Conservation (phyloP, 1,140 invertebrate genomes). For the Tetramorium parvispinum region DNA sequence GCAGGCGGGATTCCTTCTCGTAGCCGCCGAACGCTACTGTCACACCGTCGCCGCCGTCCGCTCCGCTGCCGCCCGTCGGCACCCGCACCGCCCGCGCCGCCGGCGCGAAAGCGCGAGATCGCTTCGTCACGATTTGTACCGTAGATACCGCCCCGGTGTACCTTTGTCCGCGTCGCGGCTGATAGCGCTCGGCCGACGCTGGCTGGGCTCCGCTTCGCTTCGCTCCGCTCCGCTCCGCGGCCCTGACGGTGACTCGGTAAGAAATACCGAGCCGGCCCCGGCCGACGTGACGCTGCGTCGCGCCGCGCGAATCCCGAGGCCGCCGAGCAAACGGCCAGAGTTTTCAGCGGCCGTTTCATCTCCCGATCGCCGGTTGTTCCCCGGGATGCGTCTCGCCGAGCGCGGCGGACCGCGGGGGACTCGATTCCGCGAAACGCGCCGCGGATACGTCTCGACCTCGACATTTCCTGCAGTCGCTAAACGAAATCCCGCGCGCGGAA, state of each 20-base stretch:
- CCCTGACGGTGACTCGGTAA: slow-evolving; percentile 43
- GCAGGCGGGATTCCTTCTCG: not conserved
- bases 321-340: too few species aligned
- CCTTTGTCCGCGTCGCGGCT: slow-evolving; percentile 3
- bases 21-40: not conserved
- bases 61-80: not conserved
- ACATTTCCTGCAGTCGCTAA: too few species aligned
- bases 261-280: not conserved
- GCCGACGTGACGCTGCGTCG: too few species aligned
- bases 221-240: too few species aligned
- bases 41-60: not conserved
- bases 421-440: too few species aligned
- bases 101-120: slow-evolving; percentile 25
- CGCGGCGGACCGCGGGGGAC: too few species aligned
- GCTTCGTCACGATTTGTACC: slow-evolving; percentile 62
- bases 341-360: too few species aligned
- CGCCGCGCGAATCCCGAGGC: too few species aligned
- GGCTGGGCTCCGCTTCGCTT: not conserved
- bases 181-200: slow-evolving; percentile 18
- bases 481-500: too few species aligned
- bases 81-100: not conserved
- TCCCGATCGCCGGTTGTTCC: too few species aligned
- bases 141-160: slow-evolving; percentile 31
- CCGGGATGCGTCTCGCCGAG: too few species aligned
- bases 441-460: too few species aligned